These are phyloP conservation scores for Alloscopus bannaensis DNA, from an alignment of 2,888 invertebrate species.

Conservation along the genomic window DNA sequence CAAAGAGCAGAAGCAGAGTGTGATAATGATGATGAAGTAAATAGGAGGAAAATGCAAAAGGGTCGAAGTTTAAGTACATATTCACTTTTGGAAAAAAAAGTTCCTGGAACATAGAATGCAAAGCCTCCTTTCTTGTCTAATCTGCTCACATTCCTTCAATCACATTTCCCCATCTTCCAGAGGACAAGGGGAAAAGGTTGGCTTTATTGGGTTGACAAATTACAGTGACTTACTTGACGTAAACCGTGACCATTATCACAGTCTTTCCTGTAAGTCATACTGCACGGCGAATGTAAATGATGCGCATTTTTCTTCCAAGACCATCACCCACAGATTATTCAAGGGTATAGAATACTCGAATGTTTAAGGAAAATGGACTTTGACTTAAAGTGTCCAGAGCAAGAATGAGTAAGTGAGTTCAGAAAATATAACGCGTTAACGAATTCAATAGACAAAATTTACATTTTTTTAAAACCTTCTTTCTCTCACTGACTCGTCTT, in stretches of 20 bases:
- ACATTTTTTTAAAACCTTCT: constrained; percentile 14
- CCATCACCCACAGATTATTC: too few relatives aligned
- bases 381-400: too few relatives aligned
- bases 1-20: constrained; percentile 9
- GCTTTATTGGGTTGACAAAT: neutral
- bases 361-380: too few relatives aligned
- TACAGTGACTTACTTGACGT: constrained; percentile 34
- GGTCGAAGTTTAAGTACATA: constrained; percentile 58
- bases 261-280: constrained; percentile 27
- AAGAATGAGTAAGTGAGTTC: too few relatives aligned
- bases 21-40: constrained; percentile 32
- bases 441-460: too few relatives aligned
- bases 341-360: too few relatives aligned
- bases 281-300: constrained; percentile 22
- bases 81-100: too few relatives aligned
- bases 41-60: constrained; percentile 38
- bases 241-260: constrained; percentile 28
- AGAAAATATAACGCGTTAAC: too few relatives aligned
- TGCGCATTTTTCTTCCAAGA: neutral
- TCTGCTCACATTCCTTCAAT: constrained; percentile 35
- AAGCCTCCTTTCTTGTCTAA: constrained; percentile 29
- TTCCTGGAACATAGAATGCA: too few relatives aligned
- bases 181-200: constrained; percentile 27
- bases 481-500: neutral
- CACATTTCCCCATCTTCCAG: constrained; percentile 5